Conservation (phyloP, 2,113 vertebrate genomes). For the Lophochroa leadbeateri region DNA sequence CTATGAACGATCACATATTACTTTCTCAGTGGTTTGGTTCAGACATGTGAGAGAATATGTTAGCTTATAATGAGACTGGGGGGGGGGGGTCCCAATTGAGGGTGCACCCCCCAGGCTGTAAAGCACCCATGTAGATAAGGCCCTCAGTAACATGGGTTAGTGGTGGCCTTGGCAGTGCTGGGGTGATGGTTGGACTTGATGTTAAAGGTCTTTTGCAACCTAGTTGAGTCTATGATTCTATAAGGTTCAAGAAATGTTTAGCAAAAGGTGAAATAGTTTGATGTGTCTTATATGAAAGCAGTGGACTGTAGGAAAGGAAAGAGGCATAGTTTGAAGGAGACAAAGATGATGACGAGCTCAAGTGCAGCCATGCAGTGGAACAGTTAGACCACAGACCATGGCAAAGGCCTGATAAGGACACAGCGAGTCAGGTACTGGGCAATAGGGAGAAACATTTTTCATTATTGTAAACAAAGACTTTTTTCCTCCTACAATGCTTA, state of each 20-base stretch:
- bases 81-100: no score
- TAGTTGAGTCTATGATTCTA: not conserved
- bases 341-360: not conserved
- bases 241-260: not conserved
- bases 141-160: not conserved
- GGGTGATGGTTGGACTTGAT: not conserved
- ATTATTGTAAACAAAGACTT: not conserved
- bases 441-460: not conserved
- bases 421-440: not conserved
- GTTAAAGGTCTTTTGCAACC: not conserved
- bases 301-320: not conserved
- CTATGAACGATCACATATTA: no score
- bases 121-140: not conserved
- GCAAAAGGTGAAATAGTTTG: not conserved
- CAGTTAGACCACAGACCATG: not conserved
- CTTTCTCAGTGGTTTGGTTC: no score
- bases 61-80: no score
- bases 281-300: not conserved
- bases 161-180: not conserved
- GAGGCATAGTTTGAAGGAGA: not conserved
- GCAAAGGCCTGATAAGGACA: not conserved
- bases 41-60: no score
- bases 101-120: no score
- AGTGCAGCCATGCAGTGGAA: not conserved
- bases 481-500: not conserved